A percentile compares a stretch with the other conserved stretches of the same genome.
These are phyloP conservation scores for Pseudotriccus pelzelni DNA, from an alignment of 2,797 vertebrate species.

Conservation along the genomic window DNA sequence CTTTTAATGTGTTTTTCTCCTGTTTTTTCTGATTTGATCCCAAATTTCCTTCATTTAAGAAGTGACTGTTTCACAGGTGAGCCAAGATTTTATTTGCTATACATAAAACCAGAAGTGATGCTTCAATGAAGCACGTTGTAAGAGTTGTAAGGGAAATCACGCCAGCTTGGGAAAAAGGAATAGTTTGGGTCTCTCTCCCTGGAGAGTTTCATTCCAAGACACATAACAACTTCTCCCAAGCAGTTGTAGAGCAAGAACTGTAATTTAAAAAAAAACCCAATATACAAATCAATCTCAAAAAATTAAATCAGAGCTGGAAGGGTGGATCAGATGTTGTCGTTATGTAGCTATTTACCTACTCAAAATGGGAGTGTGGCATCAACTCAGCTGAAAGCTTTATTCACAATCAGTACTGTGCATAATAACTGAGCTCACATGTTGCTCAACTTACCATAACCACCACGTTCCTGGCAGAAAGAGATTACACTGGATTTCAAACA, in stretches of 20 bases:
- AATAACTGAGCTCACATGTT: background rate
- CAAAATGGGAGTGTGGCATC: background rate
- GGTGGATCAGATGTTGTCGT: background rate
- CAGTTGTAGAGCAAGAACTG: background rate
- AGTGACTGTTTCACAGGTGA: background rate
- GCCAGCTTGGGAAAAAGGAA: accelerated
- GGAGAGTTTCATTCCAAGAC: background rate
- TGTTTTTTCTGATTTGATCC: background rate
- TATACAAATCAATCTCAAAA: background rate
- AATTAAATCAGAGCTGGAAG: background rate
- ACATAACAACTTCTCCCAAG: background rate
- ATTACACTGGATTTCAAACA: background rate
- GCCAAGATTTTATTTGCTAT: background rate
- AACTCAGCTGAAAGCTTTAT: background rate
- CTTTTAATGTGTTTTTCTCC: background rate
- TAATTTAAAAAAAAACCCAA: background rate
- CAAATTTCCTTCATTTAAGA: background rate
- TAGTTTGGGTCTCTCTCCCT: background rate
- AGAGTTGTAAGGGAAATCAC: background rate
- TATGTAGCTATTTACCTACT: background rate
- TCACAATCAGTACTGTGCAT: background rate
- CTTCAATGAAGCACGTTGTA: background rate
- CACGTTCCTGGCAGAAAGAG: background rate
- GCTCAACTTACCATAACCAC: background rate
- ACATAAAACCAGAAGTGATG: background rate